phyloP scores from a whole-genome alignment of 2,113 vertebrate species.

The Tichodroma muraria region DNA sequence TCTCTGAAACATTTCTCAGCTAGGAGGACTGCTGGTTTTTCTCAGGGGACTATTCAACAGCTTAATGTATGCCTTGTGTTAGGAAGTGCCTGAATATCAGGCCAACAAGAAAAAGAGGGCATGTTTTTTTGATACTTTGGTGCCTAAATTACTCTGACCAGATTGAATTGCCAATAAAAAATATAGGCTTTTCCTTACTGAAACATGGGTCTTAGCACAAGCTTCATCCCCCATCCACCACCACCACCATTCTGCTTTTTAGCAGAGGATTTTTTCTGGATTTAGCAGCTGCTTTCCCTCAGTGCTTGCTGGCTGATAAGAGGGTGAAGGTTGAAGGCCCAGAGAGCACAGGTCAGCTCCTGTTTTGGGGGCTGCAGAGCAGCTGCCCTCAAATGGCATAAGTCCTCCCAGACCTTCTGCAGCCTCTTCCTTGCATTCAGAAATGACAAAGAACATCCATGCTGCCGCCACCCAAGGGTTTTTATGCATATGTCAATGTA shows the following conservation, averaged over 20 bases:
- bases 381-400: not conserved
- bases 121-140: not conserved
- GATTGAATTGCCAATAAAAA: not conserved
- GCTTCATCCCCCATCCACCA: not conserved
- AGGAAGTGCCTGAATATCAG: not conserved
- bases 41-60: not conserved
- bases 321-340: not conserved
- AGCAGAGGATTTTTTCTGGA: too few relatives aligned
- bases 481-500: not conserved
- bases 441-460: not conserved
- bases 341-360: not conserved
- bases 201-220: not conserved
- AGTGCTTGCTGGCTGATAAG: not conserved
- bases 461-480: not conserved
- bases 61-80: not conserved
- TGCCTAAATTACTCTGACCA: not conserved
- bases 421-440: not conserved
- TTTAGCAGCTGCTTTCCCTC: not conserved
- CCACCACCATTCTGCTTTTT: not conserved
- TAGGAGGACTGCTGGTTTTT: not conserved
- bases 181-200: not conserved
- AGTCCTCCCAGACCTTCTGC: not conserved
- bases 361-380: not conserved
- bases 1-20: not conserved
- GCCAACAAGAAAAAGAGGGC: not conserved